These are phyloP conservation scores for Struthio camelus DNA, from an alignment of 2,113 vertebrate species.

Conservation along the genomic window DNA sequence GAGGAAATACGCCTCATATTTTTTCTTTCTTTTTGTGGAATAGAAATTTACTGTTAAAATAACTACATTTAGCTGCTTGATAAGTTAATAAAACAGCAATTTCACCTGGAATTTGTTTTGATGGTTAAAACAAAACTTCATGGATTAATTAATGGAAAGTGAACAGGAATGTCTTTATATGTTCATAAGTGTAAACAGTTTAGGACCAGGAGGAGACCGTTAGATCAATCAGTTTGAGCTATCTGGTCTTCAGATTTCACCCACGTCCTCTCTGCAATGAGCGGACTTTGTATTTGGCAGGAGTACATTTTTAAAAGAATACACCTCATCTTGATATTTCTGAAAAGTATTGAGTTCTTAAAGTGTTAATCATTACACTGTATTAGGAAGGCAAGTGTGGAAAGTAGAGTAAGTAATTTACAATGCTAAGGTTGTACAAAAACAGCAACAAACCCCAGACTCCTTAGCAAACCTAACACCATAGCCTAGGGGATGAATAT, in stretches of 20 bases:
- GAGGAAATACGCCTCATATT: too few species aligned
- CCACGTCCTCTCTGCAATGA: not conserved
- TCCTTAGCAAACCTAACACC: not conserved
- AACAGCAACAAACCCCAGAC: not conserved
- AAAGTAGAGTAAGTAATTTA: slow-evolving; percentile 25
- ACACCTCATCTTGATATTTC: not conserved
- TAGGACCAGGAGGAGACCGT: not conserved
- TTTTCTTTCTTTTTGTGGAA: not conserved
- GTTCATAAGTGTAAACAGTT: slow-evolving; percentile 16
- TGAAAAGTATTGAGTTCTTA: not conserved
- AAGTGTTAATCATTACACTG: not conserved
- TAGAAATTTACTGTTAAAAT: not conserved
- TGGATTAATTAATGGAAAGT: not conserved
- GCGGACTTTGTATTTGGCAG: not conserved
- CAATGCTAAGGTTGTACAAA: not conserved
- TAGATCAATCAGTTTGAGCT: not conserved
- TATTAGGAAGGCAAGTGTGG: slow-evolving; percentile 26
- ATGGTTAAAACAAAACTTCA: not conserved
- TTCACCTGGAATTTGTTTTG: slow-evolving; percentile 9
- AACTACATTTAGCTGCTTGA: not conserved
- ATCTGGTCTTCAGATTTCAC: slow-evolving; percentile 32
- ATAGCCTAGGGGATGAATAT: slow-evolving; percentile 38
- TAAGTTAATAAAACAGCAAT: not conserved
- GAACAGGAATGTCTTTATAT: not conserved
- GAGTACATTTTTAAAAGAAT: not conserved